These are phyloP conservation scores for Leptinotarsa undecemlineata DNA, from an alignment of 1,140 invertebrate genomes.

Conservation along the genomic window DNA sequence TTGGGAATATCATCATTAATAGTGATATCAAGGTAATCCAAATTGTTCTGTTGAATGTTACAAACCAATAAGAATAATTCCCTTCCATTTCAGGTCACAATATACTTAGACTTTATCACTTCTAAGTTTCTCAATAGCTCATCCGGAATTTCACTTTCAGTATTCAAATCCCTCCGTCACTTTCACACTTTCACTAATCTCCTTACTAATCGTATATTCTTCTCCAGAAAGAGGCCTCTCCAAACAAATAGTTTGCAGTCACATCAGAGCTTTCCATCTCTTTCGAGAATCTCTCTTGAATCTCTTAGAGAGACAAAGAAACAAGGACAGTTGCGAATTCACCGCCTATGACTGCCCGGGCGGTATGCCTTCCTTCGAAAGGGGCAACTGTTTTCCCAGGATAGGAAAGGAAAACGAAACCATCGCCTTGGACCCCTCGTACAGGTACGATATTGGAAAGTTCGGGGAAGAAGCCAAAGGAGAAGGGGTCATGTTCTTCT, in stretches of 20 bases:
- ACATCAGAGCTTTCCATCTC: constrained; percentile 52
- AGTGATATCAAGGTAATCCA: too few relatives aligned
- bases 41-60: too few relatives aligned
- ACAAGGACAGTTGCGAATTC: constrained; percentile 49
- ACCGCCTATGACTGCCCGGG: constrained; percentile 52
- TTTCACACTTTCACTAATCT: too few relatives aligned
- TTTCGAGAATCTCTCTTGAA: constrained; percentile 52
- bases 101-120: too few relatives aligned
- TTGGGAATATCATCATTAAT: too few relatives aligned
- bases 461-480: constrained; percentile 52
- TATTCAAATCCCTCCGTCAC: too few relatives aligned
- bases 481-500: constrained; percentile 55
- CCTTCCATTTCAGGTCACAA: too few relatives aligned
- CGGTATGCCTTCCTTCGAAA: constrained; percentile 48
- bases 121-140: too few relatives aligned
- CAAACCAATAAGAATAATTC: too few relatives aligned
- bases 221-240: constrained; percentile 49
- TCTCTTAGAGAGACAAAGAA: constrained; percentile 37
- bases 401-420: constrained; percentile 36
- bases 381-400: constrained; percentile 53
- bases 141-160: too few relatives aligned
- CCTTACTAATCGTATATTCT: too few relatives aligned
- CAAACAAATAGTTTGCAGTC: constrained; percentile 58
- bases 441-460: constrained; percentile 45
- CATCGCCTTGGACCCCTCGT: constrained; percentile 44